Conservation (phyloP, 2,888 invertebrate species). For the Cheilosia scutellata region DNA sequence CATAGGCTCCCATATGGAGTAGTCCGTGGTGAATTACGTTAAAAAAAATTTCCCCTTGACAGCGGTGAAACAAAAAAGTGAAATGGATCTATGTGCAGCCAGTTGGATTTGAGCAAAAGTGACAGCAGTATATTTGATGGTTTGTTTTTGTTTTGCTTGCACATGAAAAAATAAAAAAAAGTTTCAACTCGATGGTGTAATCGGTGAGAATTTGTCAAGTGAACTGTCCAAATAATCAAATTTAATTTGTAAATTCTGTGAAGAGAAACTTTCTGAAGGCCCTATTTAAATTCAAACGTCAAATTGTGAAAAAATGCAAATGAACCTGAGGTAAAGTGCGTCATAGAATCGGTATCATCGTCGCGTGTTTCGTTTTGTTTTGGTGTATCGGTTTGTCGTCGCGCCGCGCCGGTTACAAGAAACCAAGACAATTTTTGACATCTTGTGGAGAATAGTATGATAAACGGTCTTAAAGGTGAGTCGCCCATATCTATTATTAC, state of each 20-base stretch:
- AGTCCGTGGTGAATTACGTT: conserved; percentile 42
- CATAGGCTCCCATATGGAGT: conserved; percentile 17
- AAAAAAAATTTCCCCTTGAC: conserved; percentile 1
- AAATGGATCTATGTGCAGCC: conserved; percentile 23
- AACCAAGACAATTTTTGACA: conserved; percentile 42
- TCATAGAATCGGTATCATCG: background rate
- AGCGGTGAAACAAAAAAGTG: conserved; percentile 23
- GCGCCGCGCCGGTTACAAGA: conserved; percentile 48
- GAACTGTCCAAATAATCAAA: conserved; percentile 53
- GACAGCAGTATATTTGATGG: conserved; percentile 25
- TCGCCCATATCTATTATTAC: background rate
- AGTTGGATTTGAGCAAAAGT: conserved; percentile 10
- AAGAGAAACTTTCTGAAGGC: background rate
- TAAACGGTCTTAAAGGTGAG: conserved; percentile 77
- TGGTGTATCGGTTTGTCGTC: conserved; percentile 11
- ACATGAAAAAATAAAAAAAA: conserved; percentile 5
- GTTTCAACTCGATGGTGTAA: conserved; percentile 46
- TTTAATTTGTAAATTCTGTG: conserved; percentile 1
- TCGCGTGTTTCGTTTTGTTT: conserved; percentile 55
- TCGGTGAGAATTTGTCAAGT: conserved; percentile 40
- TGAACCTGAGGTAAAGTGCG: conserved; percentile 33
- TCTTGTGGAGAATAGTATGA: conserved; percentile 76
- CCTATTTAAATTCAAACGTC: background rate
- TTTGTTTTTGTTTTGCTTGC: conserved; percentile 45
- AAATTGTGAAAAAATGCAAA: background rate